Conservation (phyloP, 2,888 invertebrate genomes). For the Proisotoma minuta region DNA sequence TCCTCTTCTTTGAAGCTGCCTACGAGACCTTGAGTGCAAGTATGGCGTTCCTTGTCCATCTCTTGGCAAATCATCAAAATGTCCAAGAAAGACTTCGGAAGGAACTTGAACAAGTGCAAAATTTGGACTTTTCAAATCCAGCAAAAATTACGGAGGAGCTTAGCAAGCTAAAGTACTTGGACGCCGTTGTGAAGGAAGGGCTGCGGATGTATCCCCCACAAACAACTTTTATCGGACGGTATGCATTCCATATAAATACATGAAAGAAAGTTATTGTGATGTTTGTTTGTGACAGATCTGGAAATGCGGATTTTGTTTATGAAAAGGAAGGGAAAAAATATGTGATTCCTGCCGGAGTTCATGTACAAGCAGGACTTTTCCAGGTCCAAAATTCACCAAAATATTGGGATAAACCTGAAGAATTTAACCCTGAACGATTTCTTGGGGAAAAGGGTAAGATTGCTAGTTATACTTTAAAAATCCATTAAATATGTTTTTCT, state of each 20-base stretch:
- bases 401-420: constrained; percentile 22
- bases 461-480: background rate
- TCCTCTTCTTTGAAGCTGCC: constrained; percentile 39
- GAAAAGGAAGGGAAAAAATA: background rate
- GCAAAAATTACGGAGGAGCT: background rate
- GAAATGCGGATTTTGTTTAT: constrained; percentile 14
- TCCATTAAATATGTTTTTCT: background rate
- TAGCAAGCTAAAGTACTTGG: constrained; percentile 13
- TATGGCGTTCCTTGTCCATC: constrained; percentile 32
- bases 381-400: constrained; percentile 27
- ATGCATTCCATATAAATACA: background rate
- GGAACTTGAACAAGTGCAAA: constrained; percentile 17
- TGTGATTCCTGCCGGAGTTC: constrained; percentile 27
- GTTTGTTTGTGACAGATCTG: constrained; percentile 18
- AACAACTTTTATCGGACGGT: constrained; percentile 41
- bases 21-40: constrained; percentile 35
- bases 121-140: background rate
- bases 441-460: background rate
- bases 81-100: constrained; percentile 24
- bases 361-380: constrained; percentile 32
- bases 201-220: constrained; percentile 39
- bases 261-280: background rate
- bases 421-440: constrained; percentile 30
- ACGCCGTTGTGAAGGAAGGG: constrained; percentile 27
- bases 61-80: constrained; percentile 25